Percentiles rank a stretch among this genome's conserved stretches.
Conservation (phyloP, 2,888 invertebrate genomes). For the Platynereis dumerilii region DNA sequence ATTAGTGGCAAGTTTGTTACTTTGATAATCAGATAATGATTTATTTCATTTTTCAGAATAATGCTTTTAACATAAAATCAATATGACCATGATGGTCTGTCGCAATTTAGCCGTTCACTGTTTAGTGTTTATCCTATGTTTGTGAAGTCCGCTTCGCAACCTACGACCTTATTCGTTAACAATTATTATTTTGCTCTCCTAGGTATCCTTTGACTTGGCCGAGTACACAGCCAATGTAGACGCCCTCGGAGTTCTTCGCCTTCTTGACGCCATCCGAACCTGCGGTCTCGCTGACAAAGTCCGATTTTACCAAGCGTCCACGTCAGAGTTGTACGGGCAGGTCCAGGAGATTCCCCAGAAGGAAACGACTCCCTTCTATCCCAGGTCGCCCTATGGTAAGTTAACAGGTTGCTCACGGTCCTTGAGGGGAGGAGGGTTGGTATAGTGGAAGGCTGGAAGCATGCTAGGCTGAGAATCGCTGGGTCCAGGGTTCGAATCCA, state of each 20-base stretch:
- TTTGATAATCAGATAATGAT: no score
- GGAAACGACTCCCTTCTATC: constrained; percentile 64
- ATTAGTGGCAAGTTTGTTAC: no score
- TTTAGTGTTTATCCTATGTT: no score
- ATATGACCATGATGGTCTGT: no score
- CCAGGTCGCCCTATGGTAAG: constrained; percentile 63
- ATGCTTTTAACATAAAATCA: no score
- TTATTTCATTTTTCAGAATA: no score
- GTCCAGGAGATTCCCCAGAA: constrained; percentile 64
- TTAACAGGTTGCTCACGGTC: not conserved
- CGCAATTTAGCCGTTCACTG: no score
- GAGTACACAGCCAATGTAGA: constrained; percentile 95
- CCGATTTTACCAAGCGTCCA: constrained; percentile 63
- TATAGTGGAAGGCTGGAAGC: not conserved
- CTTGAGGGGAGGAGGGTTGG: not conserved
- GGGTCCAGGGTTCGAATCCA: no score
- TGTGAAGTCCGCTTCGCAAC: no score
- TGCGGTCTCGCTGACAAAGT: constrained; percentile 54
- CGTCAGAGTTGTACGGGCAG: constrained; percentile 64
- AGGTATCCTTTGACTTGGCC: constrained; percentile 94
- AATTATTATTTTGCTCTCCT: no score
- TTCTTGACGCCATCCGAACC: constrained; percentile 63
- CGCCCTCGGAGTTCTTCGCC: constrained; percentile 60
- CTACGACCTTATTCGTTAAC: no score
- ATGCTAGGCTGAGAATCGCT: no score